phyloP scores from a whole-genome alignment of 1,140 invertebrate genomes.

The Sycophaga agraensis region DNA sequence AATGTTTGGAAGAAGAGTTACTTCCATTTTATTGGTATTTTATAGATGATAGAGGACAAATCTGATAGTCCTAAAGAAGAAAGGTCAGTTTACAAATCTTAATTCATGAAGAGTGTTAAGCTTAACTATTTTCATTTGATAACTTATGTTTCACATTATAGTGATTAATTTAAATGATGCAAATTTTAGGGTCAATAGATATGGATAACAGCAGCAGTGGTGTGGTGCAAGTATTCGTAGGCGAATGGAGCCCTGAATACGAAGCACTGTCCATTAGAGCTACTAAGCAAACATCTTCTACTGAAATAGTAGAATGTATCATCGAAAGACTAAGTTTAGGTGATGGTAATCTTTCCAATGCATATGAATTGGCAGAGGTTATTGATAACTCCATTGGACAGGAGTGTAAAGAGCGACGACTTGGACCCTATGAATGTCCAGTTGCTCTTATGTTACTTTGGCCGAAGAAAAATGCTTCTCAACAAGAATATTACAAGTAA shows the following conservation, averaged over 20 bases:
- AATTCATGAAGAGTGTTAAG: no score
- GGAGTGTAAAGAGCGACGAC: constrained; percentile 89
- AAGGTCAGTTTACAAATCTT: constrained; percentile 45
- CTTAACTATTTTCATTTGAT: no score
- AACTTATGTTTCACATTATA: background rate
- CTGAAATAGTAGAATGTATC: constrained; percentile 87
- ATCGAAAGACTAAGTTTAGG: constrained; percentile 74
- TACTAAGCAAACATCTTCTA: constrained; percentile 85
- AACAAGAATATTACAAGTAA: constrained; percentile 62
- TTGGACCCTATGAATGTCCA: constrained; percentile 84
- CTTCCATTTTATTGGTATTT: constrained; percentile 37
- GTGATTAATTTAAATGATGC: background rate
- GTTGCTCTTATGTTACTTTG: constrained; percentile 91
- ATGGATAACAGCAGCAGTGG: constrained; percentile 53
- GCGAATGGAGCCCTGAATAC: constrained; percentile 83
- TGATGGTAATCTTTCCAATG: constrained; percentile 64
- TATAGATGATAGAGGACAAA: constrained; percentile 50
- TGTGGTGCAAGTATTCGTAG: constrained; percentile 82
- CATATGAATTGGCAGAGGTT: constrained; percentile 90
- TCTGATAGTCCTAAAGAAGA: constrained; percentile 50
- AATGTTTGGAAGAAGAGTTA: constrained; percentile 32
- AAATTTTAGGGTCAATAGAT: constrained; percentile 47
- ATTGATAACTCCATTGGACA: constrained; percentile 77
- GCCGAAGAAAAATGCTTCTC: constrained; percentile 69
- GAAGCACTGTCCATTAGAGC: constrained; percentile 90